phyloP scores from a whole-genome alignment of 2,888 invertebrate species.

The Heteromyza rotundicornis region DNA sequence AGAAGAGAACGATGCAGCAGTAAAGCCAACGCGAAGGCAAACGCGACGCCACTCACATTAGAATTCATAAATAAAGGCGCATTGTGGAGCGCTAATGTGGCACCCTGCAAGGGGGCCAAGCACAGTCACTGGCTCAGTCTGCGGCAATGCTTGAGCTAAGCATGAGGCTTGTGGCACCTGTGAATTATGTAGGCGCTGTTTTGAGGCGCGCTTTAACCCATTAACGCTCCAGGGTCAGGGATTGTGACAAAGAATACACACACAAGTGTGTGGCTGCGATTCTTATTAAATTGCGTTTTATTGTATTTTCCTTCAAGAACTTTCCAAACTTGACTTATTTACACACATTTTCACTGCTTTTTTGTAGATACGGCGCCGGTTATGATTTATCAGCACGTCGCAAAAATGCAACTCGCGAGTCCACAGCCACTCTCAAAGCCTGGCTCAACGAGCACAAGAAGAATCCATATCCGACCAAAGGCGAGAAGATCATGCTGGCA shows the following conservation, averaged over 20 bases:
- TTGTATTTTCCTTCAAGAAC: background rate
- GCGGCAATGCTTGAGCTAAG: background rate
- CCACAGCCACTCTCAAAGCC: slow-evolving; percentile 93
- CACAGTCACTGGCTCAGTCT: no score
- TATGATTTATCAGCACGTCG: slow-evolving; percentile 92
- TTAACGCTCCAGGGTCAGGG: slow-evolving; percentile 12
- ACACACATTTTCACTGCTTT: background rate
- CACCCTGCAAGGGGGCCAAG: slow-evolving; percentile 16
- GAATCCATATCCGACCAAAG: slow-evolving; percentile 93
- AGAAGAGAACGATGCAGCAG: background rate
- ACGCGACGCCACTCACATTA: slow-evolving; percentile 11
- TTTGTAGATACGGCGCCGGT: slow-evolving; percentile 80
- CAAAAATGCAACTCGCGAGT: slow-evolving; percentile 96
- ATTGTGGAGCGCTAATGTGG: slow-evolving; percentile 34
- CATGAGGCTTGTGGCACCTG: background rate
- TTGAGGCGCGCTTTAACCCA: slow-evolving; percentile 20
- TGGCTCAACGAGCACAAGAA: slow-evolving; percentile 96
- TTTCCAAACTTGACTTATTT: no score
- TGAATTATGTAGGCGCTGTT: slow-evolving; percentile 22
- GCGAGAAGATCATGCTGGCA: slow-evolving; percentile 92
- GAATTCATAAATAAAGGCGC: slow-evolving; percentile 39
- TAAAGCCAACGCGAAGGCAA: background rate
- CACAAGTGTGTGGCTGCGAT: no score
- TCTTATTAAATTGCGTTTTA: background rate
- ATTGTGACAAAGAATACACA: no score